Percentiles rank a stretch among this genome's conserved stretches.
Evolutionary conservation across 2,113 vertebrate genomes (phyloP).

Genomic region (Herpailurus yagouaroundi): DNA sequence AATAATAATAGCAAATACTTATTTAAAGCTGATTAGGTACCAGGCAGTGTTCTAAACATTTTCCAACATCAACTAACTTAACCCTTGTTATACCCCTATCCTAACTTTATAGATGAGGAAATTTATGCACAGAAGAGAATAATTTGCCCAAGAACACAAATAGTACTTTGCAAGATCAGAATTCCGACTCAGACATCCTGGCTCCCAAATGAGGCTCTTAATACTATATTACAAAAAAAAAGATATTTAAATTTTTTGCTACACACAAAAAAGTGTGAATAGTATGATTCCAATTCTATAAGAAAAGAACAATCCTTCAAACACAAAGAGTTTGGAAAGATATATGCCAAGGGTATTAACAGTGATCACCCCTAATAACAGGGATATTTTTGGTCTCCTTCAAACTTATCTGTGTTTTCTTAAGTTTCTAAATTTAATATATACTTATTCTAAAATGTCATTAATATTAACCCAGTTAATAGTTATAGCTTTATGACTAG

Average conservation of each 20-base stretch:
- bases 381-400: background rate
- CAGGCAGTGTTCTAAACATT: background rate
- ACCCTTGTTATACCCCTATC: background rate
- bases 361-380: background rate
- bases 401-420: background rate
- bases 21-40: background rate
- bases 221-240: background rate
- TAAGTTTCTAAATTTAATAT: background rate
- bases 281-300: background rate
- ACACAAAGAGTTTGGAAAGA: background rate
- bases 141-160: background rate
- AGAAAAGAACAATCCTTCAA: background rate
- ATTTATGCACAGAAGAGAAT: background rate
- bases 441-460: background rate
- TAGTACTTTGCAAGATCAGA: background rate
- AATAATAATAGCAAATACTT: background rate
- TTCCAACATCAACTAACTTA: background rate
- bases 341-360: background rate
- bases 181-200: background rate
- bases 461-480: background rate
- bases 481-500: background rate
- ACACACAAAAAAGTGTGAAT: background rate
- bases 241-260: background rate
- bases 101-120: background rate
- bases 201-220: background rate